Evolutionary conservation across 2,113 vertebrate species (phyloP), one percentile per base, ranked within the genome.

Genomic region (Astatotilapia flaviijosephi): DNA sequence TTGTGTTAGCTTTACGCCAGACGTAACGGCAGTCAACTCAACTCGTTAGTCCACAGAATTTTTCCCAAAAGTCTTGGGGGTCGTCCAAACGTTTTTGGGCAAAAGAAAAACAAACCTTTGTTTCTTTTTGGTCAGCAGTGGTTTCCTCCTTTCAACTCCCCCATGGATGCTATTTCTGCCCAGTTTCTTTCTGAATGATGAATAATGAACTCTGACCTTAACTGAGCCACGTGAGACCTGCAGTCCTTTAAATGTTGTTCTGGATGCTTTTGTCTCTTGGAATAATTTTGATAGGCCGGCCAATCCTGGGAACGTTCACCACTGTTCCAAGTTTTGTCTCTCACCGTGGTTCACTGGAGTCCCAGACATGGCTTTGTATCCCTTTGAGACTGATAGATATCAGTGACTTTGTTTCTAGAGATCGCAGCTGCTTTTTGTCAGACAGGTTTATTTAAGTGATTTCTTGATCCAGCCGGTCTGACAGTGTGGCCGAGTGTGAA

Each of bases 61-160:
- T 60, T 60, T 10, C 56, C 56, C 56, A 60, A 31, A 19, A 11
- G 4, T 35, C 28, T 33, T 0, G 28, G 28, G 0, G 0, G 3
- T 33, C 9, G 1, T 35, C 58, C 15, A 62, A 9, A 62, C 0
- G 9, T 35, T n/a, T 62, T 62, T 62, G 15, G 17, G 17, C 1
- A 11, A 62, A 62, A 11, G 58, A 35, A 35, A 62, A n/a, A 62
- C 9, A n/a, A 62, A n/a, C 2, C 31, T 62, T n/a, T 35, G 31
- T 35, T 62, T 62, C 31, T 19, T 12, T 62, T 62, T 62, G 58
- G 58, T 11, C 58, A 62, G 58, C 4, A 62, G 58, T 1, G 6
- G 31, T 35, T 62, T 62, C 31, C 58, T 62, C 58, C 2, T 62
- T 35, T 33, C 17, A 62, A n/a, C 58, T 62, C 58, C n/a, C 58